Percentiles rank a stretch among this genome's conserved stretches.
Evolutionary conservation across 2,888 invertebrate genomes (phyloP).

Genomic region (Phytoseiulus persimilis): DNA sequence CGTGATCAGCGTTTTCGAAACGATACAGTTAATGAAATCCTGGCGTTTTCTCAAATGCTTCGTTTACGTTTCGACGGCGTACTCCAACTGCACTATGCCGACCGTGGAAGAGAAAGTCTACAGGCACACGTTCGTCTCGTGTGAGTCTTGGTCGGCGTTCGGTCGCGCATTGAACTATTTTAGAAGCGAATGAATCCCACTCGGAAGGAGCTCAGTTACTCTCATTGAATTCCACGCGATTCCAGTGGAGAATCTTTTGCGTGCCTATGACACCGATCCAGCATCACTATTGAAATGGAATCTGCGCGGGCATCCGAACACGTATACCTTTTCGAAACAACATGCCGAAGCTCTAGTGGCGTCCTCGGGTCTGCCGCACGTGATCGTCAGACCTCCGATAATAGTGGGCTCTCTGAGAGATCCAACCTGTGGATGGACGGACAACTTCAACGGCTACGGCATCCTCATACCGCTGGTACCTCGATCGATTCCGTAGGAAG

Average conservation of each 20-base stretch:
- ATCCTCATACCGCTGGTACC: not conserved
- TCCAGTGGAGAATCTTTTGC: conserved; percentile 6
- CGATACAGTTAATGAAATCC: not conserved
- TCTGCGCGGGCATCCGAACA: conserved; percentile 64
- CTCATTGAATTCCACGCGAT: not conserved
- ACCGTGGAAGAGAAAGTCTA: not conserved
- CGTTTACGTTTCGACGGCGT: not conserved
- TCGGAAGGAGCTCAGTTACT: too few species aligned
- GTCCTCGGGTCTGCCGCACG: conserved; percentile 65
- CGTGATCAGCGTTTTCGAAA: not conserved
- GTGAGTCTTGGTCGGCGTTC: not conserved
- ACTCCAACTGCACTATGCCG: not conserved
- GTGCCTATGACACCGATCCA: not conserved
- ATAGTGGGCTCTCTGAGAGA: conserved; percentile 52
- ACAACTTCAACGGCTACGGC: conserved; percentile 78
- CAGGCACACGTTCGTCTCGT: not conserved
- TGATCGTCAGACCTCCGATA: conserved; percentile 78
- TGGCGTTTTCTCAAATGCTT: not conserved
- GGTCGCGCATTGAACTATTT: not conserved
- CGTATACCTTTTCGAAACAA: conserved; percentile 81
- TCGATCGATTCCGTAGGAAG: not conserved
- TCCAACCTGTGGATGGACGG: conserved; percentile 73
- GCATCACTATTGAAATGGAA: not conserved
- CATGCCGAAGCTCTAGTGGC: conserved; percentile 71
- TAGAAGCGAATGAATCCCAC: not conserved